Evolutionary conservation across 2,113 vertebrate species (phyloP), one percentile per base, ranked within the genome.

Genomic region (Protobothrops mucrosquamatus): DNA sequence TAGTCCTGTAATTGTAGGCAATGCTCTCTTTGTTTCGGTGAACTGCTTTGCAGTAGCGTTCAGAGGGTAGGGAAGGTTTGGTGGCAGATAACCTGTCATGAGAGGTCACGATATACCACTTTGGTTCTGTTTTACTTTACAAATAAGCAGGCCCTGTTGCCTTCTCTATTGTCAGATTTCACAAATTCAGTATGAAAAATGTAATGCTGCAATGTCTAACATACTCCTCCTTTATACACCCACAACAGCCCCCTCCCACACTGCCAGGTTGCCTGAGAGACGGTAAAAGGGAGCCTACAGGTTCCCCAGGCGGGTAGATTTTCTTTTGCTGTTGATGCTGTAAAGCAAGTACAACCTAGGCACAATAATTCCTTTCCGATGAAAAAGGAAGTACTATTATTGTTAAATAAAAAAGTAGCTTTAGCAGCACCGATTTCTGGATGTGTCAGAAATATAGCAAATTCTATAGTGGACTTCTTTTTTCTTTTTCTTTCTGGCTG

Each of bases 141-240:
- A 94, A 74, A 22, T 56, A 85, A 34, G 46, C 51, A 85, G 29
- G 26, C 51, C 57, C 74, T 51, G 39, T 39, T 3, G 9, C 9
- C 48, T 94, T 6, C 10, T 0, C 69, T 89, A 2, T 26, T 94
- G 95, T 54, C 90, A 94, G 93, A 14, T 51, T n/a, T 89, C 48
- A 88, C 46, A 20, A 69, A 24, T 92, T 24, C 22, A n/a, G 0
- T 85, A 56, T 93, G 3, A 92, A 91, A n/a, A 9, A 55, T 90
- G 39, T n/a, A 15, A 20, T 23, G 9, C 55, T 1, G 0, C n/a
- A 3, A 56, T 51, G 9, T 87, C 43, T 91, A 39, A 86, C 55
- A 85, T 22, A 2, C 88, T 91, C 85, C 4, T 74, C 6, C 54
- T 1, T 69, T 24, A 34, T 24, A 26, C 34, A 54, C 34, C 89